Evolutionary conservation across 2,113 vertebrate genomes (phyloP).

Genomic region (Gadus macrocephalus): DNA sequence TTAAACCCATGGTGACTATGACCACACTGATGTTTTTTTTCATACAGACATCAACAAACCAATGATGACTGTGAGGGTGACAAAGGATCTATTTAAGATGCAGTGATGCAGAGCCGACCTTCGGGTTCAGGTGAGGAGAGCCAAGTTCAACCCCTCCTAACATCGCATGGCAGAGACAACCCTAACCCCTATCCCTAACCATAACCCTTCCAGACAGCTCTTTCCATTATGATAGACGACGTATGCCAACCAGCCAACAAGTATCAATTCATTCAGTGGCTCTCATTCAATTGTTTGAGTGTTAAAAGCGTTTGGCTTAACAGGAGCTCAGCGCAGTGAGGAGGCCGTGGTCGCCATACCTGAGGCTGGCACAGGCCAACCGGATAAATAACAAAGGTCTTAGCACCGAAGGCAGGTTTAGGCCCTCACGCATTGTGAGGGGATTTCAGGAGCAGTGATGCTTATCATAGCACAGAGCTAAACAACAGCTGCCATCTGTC

Average conservation of each 20-base stretch:
- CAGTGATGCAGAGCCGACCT: background rate
- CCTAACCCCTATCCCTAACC: too few species aligned
- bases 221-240: slow-evolving; percentile 32
- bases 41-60: background rate
- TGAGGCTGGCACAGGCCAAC: slow-evolving; percentile 24
- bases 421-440: slow-evolving; percentile 22
- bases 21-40: too few species aligned
- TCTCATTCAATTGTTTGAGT: slow-evolving; percentile 9
- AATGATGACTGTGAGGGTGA: background rate
- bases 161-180: too few species aligned
- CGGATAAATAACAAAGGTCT: slow-evolving; percentile 46
- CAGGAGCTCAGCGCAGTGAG: slow-evolving; percentile 8
- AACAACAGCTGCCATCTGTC: slow-evolving; percentile 17
- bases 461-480: slow-evolving; percentile 21
- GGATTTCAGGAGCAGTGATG: background rate
- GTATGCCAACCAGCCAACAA: background rate
- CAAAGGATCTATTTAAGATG: background rate
- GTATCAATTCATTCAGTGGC: slow-evolving; percentile 23
- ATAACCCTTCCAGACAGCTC: background rate
- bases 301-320: slow-evolving; percentile 19
- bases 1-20: too few species aligned
- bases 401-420: slow-evolving; percentile 31
- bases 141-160: too few species aligned
- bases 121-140: background rate
- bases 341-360: slow-evolving; percentile 26